These are phyloP conservation scores for Mimas tiliae DNA, from an alignment of 2,888 invertebrate genomes.

Conservation along the genomic window DNA sequence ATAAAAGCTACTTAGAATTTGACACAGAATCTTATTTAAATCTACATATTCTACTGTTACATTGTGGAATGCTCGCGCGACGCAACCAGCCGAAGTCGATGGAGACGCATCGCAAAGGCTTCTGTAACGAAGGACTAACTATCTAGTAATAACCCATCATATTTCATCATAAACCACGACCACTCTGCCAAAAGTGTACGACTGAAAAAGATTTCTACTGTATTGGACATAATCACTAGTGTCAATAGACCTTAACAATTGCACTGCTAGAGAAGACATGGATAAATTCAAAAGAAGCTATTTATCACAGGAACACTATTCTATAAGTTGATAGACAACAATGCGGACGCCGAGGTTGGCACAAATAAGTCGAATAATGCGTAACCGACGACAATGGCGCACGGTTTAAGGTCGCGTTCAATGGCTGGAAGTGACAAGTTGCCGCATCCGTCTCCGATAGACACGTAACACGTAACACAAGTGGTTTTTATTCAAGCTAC, in stretches of 20 bases:
- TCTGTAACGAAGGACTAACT: too few relatives aligned
- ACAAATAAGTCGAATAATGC: slow-evolving; percentile 28
- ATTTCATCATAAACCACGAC: too few relatives aligned
- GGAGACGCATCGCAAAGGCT: too few relatives aligned
- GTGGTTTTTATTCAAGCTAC: slow-evolving; percentile 31
- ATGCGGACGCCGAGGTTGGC: slow-evolving; percentile 20
- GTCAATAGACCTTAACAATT: too few relatives aligned
- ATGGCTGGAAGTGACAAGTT: slow-evolving; percentile 32
- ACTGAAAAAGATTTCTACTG: too few relatives aligned
- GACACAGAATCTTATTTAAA: background rate
- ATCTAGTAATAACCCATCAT: too few relatives aligned
- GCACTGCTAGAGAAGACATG: background rate
- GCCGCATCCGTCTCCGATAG: slow-evolving; percentile 32
- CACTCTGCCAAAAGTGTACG: too few relatives aligned
- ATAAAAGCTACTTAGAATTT: too few relatives aligned
- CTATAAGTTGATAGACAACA: slow-evolving; percentile 25
- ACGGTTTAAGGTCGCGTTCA: slow-evolving; percentile 34
- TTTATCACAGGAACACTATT: slow-evolving; percentile 14
- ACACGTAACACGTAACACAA: slow-evolving; percentile 41
- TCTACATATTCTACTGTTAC: background rate
- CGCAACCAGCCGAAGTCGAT: too few relatives aligned
- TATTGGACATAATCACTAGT: too few relatives aligned
- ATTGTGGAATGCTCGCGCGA: too few relatives aligned
- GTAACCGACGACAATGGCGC: slow-evolving; percentile 25
- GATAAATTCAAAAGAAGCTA: background rate